phyloP scores from a whole-genome alignment of 2,888 invertebrate genomes.

The Meiosimyza decipiens region DNA sequence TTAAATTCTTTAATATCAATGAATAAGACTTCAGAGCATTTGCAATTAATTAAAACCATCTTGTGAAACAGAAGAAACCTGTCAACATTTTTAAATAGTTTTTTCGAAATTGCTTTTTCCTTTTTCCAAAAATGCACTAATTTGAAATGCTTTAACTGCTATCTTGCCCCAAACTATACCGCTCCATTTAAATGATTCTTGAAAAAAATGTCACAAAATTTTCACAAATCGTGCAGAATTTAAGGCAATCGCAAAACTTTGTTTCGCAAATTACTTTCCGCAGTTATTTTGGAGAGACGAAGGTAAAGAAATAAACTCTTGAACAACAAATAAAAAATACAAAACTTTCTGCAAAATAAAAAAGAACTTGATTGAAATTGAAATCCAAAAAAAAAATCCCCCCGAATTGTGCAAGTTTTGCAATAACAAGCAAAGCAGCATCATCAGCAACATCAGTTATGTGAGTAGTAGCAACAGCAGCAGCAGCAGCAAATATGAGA shows the following conservation, averaged over 20 bases:
- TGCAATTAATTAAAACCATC: no score
- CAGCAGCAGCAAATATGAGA: not conserved
- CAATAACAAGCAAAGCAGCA: conserved; percentile 32
- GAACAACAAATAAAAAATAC: not conserved
- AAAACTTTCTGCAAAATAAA: not conserved
- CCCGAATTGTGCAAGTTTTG: conserved; percentile 31
- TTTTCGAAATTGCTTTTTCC: no score
- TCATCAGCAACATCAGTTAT: not conserved
- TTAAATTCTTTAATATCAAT: no score
- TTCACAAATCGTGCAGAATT: conserved; percentile 21
- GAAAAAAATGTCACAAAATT: no score
- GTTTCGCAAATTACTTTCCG: conserved; percentile 27
- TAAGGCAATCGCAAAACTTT: conserved; percentile 31
- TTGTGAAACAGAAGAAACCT: no score
- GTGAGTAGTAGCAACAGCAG: not conserved
- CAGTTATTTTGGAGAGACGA: not conserved
- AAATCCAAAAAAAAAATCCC: conserved; percentile 29
- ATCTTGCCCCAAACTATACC: no score
- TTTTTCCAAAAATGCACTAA: no score
- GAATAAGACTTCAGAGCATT: no score
- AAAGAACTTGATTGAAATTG: conserved; percentile 34
- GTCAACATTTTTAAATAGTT: no score
- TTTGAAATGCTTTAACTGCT: no score
- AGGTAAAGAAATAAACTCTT: conserved; percentile 10
- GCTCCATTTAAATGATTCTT: no score